Conservation (phyloP, 2,888 invertebrate species). For the Cephus rjabovi region DNA sequence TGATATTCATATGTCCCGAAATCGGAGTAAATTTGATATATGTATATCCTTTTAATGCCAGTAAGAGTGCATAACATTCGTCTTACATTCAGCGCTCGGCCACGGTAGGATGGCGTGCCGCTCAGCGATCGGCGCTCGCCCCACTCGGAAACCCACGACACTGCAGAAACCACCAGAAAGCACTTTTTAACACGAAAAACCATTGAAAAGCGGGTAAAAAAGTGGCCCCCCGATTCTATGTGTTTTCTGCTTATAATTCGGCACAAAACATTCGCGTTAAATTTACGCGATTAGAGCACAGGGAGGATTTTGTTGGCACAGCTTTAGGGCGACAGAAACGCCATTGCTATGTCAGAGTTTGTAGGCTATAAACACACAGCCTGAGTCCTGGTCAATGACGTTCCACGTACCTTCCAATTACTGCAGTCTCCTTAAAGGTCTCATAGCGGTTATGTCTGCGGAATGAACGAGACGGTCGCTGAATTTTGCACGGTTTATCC, state of each 20-base stretch:
- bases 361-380: slow-evolving; percentile 62
- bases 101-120: slow-evolving; percentile 60
- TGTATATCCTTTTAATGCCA: background rate
- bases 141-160: slow-evolving; percentile 34
- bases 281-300: background rate
- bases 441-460: slow-evolving; percentile 55
- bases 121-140: slow-evolving; percentile 48
- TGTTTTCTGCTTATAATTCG: background rate
- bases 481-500: slow-evolving; percentile 65
- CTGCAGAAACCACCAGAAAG: slow-evolving; percentile 31
- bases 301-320: slow-evolving; percentile 35
- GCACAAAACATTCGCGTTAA: background rate
- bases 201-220: background rate
- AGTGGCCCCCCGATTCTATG: background rate
- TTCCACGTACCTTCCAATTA: slow-evolving; percentile 52
- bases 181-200: slow-evolving; percentile 33
- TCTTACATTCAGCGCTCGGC: slow-evolving; percentile 25
- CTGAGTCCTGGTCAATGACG: slow-evolving; percentile 34
- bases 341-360: slow-evolving; percentile 64
- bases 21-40: background rate
- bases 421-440: slow-evolving; percentile 50
- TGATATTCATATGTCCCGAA: background rate
- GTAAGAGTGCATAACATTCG: background rate
- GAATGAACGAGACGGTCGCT: slow-evolving; percentile 51
- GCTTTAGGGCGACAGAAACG: slow-evolving; percentile 53